Base-by-base conservation (phyloP, 1,140 invertebrate species). In the Neodiprion fabricii region DNA sequence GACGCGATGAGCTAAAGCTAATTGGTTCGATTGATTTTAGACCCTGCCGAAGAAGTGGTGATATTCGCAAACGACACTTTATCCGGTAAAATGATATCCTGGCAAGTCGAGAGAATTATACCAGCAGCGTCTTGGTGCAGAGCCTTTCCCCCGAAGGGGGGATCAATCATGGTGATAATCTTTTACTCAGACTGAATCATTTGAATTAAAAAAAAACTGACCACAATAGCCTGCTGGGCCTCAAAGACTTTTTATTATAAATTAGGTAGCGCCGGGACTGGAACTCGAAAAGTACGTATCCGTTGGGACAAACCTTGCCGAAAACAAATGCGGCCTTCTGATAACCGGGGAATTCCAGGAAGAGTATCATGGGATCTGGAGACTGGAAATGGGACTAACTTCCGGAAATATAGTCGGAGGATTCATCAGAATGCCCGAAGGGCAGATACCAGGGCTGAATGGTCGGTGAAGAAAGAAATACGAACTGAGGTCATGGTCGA, bases 241-340 rank as follows among this genome's bases (percentile, higher is more conserved):
- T 40, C 28, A 40, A 40, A 5, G 28, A 40, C 28, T 40, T 61
- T 61, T 17, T 9, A 61, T 9, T 61, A 9, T 14, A 61, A 61
- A 61, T 9, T 17, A 61, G 53, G 53, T 61, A 12, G 53, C 53
- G 53, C 53, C 53, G 11, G 53, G 53, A 61, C 53, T 61, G 9
- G 53, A 61, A 61, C 53, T 61, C 11, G 53, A 61, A 9, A 61
- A 61, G n/a, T 61, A 61, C n/a, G 53, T 61, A 61, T 61, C 53
- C 11, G n/a, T 17, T 17, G 53, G 9, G n/a, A 61, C 53, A 14
- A 17, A 61, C 8, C 53, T 61, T 17, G n/a, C 53, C 3, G 53
- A 61, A 12, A 61, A 61, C 8, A 61, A 61, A 17, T 61, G 53
- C 9, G 53, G 53, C 11, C n/a, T 61, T 3, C n/a, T 61, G n/a